Base-by-base conservation (phyloP, 2,888 invertebrate species). In the Hyalella azteca region DNA sequence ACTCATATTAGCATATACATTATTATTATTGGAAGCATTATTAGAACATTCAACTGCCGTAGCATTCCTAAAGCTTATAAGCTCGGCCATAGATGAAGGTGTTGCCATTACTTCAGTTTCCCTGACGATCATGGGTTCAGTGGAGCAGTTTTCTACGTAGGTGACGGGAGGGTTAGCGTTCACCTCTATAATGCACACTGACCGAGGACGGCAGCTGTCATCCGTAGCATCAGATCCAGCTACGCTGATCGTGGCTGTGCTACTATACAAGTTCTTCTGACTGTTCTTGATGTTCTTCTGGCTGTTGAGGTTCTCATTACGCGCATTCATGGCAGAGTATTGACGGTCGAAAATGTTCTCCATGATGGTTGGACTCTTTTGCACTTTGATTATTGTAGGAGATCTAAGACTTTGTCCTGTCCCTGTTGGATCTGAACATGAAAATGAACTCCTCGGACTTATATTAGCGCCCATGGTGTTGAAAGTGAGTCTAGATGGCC, bases 121-220 rank as follows among this genome's bases (percentile, higher is more conserved):
- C 5, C 81, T 54, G 15, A 82, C 79, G 41, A 82, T 73, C 78
- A 82, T n/a, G 9, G 82, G 82, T 40, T 81, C 81, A 39, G 26
- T 48, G 11, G 49, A 32, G 13, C 39, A 50, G 36, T 80, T 76
- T 4, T 80, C 77, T 13, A 81, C 77, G 50, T 78, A 82, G 32
- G 73, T 78, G 9, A 82, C 82, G 15, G 82, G 82, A n/a, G 79
- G 32, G 13, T 81, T 79, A 22, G 79, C 59, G 59, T 81, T 78
- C 39, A 82, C 82, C 49, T 82, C 82, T 41, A 82, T 82, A 4
- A 82, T 78, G 66, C 82, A 82, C 59, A 82, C 82, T 0, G 82
- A 82, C 19, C 75, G 40, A 3, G 75, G 66, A n/a, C 66, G 66
- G 29, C 11, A 29, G 75, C 40, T 75, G 45, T 41, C 45, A 19